phyloP scores from a whole-genome alignment of 2,888 invertebrate genomes.

The Myathropa florea region DNA sequence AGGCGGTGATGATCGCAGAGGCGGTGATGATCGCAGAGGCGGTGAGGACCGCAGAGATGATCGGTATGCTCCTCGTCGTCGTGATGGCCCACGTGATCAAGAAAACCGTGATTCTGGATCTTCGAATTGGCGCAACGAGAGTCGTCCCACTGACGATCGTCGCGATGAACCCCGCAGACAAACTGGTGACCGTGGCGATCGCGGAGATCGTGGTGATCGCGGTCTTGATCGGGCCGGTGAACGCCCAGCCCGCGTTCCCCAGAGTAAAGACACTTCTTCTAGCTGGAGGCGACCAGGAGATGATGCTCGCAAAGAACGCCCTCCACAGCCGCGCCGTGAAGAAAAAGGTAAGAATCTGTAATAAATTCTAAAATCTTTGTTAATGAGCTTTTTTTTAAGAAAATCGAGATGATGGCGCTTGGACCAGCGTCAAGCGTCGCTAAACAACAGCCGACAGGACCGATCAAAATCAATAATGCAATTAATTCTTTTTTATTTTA shows the following conservation, averaged over 20 bases:
- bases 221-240: slow-evolving; percentile 72
- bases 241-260: slow-evolving; percentile 60
- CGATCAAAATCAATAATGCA: slow-evolving; percentile 21
- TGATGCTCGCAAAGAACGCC: slow-evolving; percentile 72
- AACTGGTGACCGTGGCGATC: slow-evolving; percentile 73
- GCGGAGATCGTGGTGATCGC: slow-evolving; percentile 72
- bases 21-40: slow-evolving; percentile 44
- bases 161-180: slow-evolving; percentile 73
- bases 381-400: slow-evolving; percentile 74
- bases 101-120: slow-evolving; percentile 56
- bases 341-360: slow-evolving; percentile 45
- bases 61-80: slow-evolving; percentile 53
- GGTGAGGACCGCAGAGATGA: slow-evolving; percentile 54
- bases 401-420: slow-evolving; percentile 83
- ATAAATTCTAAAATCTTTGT: background rate
- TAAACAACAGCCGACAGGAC: slow-evolving; percentile 69
- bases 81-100: slow-evolving; percentile 61
- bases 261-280: slow-evolving; percentile 51
- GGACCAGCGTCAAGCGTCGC: slow-evolving; percentile 84
- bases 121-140: slow-evolving; percentile 55
- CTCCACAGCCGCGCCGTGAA: slow-evolving; percentile 42
- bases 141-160: slow-evolving; percentile 53
- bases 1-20: slow-evolving; percentile 58
- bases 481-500: slow-evolving; percentile 33
- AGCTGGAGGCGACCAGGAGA: slow-evolving; percentile 58